These are phyloP conservation scores for Scotopteryx bipunctaria DNA, from an alignment of 2,888 invertebrate species.

Conservation along the genomic window DNA sequence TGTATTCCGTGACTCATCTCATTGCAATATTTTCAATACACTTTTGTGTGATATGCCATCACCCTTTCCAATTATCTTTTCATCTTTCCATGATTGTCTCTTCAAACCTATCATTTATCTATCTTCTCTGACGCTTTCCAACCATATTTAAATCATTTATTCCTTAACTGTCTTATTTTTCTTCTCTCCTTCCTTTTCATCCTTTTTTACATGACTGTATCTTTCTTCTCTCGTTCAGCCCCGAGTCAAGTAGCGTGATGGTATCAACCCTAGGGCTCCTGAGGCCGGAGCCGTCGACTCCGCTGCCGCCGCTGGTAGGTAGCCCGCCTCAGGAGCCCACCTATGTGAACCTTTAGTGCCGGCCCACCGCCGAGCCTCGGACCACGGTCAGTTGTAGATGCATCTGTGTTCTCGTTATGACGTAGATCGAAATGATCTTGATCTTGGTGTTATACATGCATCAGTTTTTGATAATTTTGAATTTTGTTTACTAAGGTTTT, in stretches of 20 bases:
- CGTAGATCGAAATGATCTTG: conserved; percentile 18
- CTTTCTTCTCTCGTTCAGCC: conserved; percentile 54
- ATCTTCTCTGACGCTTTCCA: too few species aligned
- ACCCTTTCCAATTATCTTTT: too few species aligned
- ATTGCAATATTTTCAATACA: too few species aligned
- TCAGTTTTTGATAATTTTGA: neutral
- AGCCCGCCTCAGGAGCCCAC: conserved; percentile 93
- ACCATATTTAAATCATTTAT: too few species aligned
- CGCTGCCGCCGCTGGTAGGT: conserved; percentile 75
- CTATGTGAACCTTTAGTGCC: conserved; percentile 95
- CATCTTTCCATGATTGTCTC: too few species aligned
- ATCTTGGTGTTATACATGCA: conserved; percentile 1
- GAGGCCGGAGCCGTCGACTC: conserved; percentile 81
- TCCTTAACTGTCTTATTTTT: conserved; percentile 2
- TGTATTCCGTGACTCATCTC: too few species aligned
- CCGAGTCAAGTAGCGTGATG: conserved; percentile 84
- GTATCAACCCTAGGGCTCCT: conserved; percentile 76
- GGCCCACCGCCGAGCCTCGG: conserved; percentile 67
- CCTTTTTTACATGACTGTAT: neutral
- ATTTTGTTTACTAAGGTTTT: neutral
- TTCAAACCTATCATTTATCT: too few species aligned
- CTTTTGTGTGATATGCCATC: too few species aligned
- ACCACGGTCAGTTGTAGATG: conserved; percentile 67
- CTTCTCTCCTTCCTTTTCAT: neutral
- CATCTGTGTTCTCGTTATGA: conserved; percentile 27